Percentiles rank a stretch among this genome's conserved stretches.
These are phyloP conservation scores for Mormoops blainvillei DNA, from an alignment of 2,113 vertebrate species.

Conservation along the genomic window DNA sequence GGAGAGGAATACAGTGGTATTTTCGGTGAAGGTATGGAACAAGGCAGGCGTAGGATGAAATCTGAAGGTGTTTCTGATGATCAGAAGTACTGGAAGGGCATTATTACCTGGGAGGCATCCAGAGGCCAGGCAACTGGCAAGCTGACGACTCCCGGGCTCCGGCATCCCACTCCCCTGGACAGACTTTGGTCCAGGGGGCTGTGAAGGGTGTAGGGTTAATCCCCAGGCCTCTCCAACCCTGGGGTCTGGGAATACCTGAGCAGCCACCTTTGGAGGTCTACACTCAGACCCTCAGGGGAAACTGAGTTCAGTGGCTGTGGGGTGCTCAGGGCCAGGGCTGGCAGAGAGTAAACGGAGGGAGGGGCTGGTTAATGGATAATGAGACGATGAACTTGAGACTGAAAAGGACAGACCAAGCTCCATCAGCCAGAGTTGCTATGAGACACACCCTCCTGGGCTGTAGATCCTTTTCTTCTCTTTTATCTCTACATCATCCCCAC, in stretches of 20 bases:
- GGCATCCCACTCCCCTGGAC: constrained; percentile 32
- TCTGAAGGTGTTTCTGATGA: neutral
- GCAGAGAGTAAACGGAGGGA: constrained; percentile 52
- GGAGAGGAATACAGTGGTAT: neutral
- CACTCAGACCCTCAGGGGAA: neutral
- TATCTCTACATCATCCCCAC: neutral
- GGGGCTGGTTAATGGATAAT: constrained; percentile 73
- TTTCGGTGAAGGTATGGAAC: neutral
- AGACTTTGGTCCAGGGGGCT: constrained; percentile 40
- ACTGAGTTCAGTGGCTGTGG: constrained; percentile 24
- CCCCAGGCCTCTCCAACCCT: neutral
- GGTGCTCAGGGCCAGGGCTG: neutral
- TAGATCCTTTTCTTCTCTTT: neutral
- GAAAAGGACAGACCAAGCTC: constrained; percentile 23
- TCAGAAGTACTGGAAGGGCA: neutral
- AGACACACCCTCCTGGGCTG: constrained; percentile 30
- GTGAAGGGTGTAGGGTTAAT: neutral
- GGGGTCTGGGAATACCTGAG: neutral
- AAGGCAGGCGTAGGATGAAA: neutral
- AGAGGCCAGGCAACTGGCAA: constrained; percentile 17
- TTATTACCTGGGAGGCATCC: constrained; percentile 72
- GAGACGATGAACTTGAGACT: constrained; percentile 59
- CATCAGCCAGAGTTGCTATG: neutral
- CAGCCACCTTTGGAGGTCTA: neutral
- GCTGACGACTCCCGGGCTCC: constrained; percentile 55